Conservation (phyloP, 2,113 vertebrate genomes). For the Peromyscus polionotus region DNA sequence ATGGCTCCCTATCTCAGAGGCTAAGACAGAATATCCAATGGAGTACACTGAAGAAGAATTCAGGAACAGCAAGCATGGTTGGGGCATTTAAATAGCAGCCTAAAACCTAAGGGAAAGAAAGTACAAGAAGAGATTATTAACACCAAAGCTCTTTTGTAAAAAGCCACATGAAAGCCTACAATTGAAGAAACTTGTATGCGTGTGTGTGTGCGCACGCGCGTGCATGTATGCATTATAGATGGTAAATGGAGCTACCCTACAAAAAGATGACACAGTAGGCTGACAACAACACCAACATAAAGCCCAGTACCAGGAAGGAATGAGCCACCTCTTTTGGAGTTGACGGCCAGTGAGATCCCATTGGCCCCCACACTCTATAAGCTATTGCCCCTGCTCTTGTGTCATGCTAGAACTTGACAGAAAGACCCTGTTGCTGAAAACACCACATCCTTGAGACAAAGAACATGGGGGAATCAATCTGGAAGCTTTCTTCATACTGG, state of each 20-base stretch:
- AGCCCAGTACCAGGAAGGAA: neutral
- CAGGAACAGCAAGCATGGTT: neutral
- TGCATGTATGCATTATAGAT: neutral
- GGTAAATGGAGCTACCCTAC: neutral
- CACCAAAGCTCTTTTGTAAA: neutral
- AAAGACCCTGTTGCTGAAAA: neutral
- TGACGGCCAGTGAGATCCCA: neutral
- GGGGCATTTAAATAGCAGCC: neutral
- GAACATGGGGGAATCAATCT: neutral
- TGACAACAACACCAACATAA: neutral
- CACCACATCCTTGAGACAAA: neutral
- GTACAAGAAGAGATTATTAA: neutral
- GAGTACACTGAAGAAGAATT: neutral
- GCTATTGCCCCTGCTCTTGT: too few species aligned
- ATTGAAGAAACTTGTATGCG: neutral
- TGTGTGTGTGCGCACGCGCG: neutral
- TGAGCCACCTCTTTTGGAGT: neutral
- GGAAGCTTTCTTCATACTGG: neutral
- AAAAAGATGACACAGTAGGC: neutral
- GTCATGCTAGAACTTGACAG: neutral
- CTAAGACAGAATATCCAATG: neutral
- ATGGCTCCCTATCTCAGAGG: neutral
- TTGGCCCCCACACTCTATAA: neutral
- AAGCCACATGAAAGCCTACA: neutral
- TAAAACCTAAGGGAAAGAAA: conserved; percentile 5